Conservation (phyloP, 2,888 invertebrate genomes). For the Rotaria socialis region DNA sequence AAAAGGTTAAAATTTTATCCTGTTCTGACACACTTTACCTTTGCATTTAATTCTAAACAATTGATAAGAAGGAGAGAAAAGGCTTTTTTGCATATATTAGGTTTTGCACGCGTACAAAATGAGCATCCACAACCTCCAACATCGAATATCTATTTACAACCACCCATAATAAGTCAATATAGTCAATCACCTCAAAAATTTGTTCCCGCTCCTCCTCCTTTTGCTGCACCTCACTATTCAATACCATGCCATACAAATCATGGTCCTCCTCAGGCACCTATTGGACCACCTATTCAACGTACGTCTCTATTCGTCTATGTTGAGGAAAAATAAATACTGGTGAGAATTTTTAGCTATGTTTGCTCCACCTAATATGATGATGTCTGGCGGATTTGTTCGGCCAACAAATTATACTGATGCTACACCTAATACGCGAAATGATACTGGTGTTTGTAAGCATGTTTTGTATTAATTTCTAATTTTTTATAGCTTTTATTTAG, state of each 20-base stretch:
- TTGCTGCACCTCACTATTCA: neutral
- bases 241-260: neutral
- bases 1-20: neutral
- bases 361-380: neutral
- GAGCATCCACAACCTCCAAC: neutral
- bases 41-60: too few relatives aligned
- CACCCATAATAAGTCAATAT: neutral
- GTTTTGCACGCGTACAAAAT: neutral
- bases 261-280: neutral
- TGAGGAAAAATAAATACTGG: too few relatives aligned
- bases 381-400: neutral
- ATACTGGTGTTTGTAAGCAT: neutral
- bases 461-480: neutral
- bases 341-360: neutral
- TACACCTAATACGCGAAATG: neutral
- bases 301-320: neutral
- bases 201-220: neutral
- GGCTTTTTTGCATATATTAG: neutral
- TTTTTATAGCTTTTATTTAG: neutral
- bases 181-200: neutral
- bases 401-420: neutral
- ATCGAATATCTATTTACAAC: neutral
- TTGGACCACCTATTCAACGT: conserved; percentile 2
- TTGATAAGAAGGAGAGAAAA: too few relatives aligned
- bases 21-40: neutral